These are phyloP conservation scores for Agrochola macilenta DNA, from an alignment of 2,888 invertebrate species.

Conservation along the genomic window DNA sequence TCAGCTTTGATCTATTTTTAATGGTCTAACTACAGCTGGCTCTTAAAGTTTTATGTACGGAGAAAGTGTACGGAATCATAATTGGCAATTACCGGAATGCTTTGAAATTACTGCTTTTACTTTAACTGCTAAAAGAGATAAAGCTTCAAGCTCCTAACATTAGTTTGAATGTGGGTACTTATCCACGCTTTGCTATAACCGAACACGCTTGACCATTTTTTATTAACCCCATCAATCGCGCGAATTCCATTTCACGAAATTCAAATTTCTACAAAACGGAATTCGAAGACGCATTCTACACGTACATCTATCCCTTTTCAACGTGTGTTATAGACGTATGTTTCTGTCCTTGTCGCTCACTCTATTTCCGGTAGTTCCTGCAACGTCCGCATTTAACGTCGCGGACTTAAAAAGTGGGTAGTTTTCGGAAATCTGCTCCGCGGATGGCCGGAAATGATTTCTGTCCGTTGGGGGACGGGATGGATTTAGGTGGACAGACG, in stretches of 20 bases:
- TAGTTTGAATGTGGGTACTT: slow-evolving; percentile 7
- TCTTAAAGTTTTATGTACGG: slow-evolving; percentile 21
- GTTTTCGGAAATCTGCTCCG: slow-evolving; percentile 83
- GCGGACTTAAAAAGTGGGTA: slow-evolving; percentile 88
- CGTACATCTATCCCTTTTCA: slow-evolving; percentile 69
- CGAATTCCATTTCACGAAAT: slow-evolving; percentile 68
- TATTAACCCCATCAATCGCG: slow-evolving; percentile 59
- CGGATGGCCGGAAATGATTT: slow-evolving; percentile 88
- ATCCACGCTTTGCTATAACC: neutral
- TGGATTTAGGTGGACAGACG: slow-evolving; percentile 70
- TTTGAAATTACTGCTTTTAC: slow-evolving; percentile 13
- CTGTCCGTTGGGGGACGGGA: slow-evolving; percentile 77
- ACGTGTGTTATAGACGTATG: slow-evolving; percentile 65
- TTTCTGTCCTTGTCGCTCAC: slow-evolving; percentile 81
- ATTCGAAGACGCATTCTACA: slow-evolving; percentile 54
- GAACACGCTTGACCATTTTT: slow-evolving; percentile 58
- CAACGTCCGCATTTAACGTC: slow-evolving; percentile 83
- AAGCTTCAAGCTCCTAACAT: neutral
- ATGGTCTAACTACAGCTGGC: slow-evolving; percentile 5
- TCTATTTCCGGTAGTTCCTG: slow-evolving; percentile 88
- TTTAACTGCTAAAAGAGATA: slow-evolving; percentile 2
- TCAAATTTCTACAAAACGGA: slow-evolving; percentile 69
- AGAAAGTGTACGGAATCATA: slow-evolving; percentile 7
- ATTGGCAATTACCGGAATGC: slow-evolving; percentile 35
- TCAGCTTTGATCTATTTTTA: neutral